phyloP scores from a whole-genome alignment of 1,140 invertebrate genomes.

The Contarinia nasturtii region DNA sequence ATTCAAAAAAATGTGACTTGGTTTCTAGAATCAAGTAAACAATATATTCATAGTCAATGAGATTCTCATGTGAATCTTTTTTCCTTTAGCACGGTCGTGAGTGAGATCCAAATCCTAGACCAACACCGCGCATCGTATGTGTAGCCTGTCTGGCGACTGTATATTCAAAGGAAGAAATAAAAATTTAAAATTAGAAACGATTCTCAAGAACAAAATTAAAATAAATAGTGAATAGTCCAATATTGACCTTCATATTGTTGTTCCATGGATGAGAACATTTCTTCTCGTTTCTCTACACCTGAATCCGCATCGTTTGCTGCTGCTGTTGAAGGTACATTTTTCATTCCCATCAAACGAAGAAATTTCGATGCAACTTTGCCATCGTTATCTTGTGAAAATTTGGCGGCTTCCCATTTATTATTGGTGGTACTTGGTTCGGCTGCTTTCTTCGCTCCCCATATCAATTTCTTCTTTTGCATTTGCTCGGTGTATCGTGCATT shows the following conservation, averaged over 20 bases:
- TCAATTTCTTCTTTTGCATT: conserved; percentile 67
- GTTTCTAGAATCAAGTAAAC: too few relatives aligned
- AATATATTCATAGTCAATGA: too few relatives aligned
- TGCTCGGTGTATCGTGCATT: conserved; percentile 70
- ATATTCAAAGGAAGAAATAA: too few relatives aligned
- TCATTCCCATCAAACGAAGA: conserved; percentile 88
- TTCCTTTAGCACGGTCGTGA: conserved; percentile 14
- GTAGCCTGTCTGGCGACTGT: conserved; percentile 81
- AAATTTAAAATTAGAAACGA: too few relatives aligned
- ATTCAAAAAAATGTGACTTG: too few relatives aligned
- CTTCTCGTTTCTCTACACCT: conserved; percentile 65
- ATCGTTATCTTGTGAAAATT: conserved; percentile 74
- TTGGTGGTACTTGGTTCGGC: conserved; percentile 25
- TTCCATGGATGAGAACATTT: conserved; percentile 80
- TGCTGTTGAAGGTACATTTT: conserved; percentile 27
- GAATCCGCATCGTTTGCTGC: conserved; percentile 24
- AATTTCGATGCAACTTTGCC: conserved; percentile 86
- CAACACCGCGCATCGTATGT: conserved; percentile 82
- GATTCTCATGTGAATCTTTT: too few relatives aligned
- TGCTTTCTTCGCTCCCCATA: conserved; percentile 51
- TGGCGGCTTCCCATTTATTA: conserved; percentile 61
- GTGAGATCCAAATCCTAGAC: conserved; percentile 50
- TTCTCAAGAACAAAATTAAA: too few relatives aligned
- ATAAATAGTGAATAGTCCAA: too few relatives aligned
- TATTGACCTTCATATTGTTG: conserved; percentile 89